Evolutionary conservation across 2,888 invertebrate genomes (phyloP).

Genomic region (Carcina quercana): DNA sequence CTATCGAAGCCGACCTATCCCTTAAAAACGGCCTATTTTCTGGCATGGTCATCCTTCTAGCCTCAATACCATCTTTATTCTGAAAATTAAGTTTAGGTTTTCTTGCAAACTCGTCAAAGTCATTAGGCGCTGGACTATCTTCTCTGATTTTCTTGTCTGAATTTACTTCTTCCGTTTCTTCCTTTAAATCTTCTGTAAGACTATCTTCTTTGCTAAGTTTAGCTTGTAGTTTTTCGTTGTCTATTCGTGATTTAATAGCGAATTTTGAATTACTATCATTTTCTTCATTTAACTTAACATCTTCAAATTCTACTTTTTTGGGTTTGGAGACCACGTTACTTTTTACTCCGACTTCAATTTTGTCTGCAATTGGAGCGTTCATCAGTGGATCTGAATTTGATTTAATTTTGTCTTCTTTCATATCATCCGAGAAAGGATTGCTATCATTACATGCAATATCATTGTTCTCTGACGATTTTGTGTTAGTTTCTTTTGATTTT

Average conservation of each 20-base stretch:
- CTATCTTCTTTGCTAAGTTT: no score
- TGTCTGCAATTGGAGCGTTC: background rate
- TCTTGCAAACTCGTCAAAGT: conserved; percentile 40
- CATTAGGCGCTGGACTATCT: conserved; percentile 24
- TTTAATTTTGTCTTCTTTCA: background rate
- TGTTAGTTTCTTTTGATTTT: conserved; percentile 19
- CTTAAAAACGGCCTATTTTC: conserved; percentile 63
- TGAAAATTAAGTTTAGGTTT: conserved; percentile 24
- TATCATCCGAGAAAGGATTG: background rate
- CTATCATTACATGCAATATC: no score
- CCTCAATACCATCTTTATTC: conserved; percentile 17
- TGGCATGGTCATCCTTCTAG: conserved; percentile 27
- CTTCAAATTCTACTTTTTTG: no score
- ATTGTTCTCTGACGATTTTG: conserved; percentile 10
- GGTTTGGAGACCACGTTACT: no score
- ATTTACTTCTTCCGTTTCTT: conserved; percentile 10
- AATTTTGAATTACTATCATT: no score
- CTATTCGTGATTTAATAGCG: no score
- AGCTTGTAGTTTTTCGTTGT: no score
- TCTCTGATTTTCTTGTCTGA: conserved; percentile 10
- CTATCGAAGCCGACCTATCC: conserved; percentile 77
- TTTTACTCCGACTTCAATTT: background rate
- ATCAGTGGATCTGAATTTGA: conserved; percentile 1
- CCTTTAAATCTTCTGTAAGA: conserved; percentile 14
- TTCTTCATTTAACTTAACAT: no score